These are phyloP conservation scores for Triplophysa bombifrons DNA, from an alignment of 2,797 vertebrate genomes.

Conservation along the genomic window DNA sequence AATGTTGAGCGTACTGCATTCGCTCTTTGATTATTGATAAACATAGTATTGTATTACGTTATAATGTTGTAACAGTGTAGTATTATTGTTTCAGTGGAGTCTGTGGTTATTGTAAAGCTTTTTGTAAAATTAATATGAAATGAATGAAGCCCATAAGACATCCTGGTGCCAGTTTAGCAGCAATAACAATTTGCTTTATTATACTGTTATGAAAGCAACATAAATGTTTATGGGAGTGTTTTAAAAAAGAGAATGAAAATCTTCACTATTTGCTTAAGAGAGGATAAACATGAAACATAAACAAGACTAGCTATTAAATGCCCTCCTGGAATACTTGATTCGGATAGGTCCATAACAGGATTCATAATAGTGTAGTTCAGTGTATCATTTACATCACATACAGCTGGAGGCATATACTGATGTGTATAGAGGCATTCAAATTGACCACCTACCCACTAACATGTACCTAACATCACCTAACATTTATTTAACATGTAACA, in stretches of 20 bases:
- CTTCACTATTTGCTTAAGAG: neutral
- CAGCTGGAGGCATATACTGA: neutral
- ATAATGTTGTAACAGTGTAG: too few species aligned
- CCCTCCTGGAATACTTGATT: neutral
- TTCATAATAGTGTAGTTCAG: too few species aligned
- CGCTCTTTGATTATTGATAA: neutral
- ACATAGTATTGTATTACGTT: too few species aligned
- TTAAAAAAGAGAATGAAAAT: too few species aligned
- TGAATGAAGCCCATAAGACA: neutral
- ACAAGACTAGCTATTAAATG: neutral
- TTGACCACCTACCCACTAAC: conserved; percentile 24
- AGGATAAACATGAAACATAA: neutral
- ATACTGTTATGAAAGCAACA: too few species aligned
- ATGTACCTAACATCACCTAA: conserved; percentile 33
- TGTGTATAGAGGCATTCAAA: neutral
- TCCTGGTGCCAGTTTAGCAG: neutral
- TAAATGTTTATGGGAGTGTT: too few species aligned
- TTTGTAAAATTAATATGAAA: too few species aligned
- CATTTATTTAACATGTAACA: conserved; percentile 45
- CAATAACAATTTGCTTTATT: neutral
- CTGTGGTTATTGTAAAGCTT: too few species aligned
- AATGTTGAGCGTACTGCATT: neutral
- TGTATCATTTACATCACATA: neutral
- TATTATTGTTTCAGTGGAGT: too few species aligned
- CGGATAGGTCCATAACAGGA: neutral